Percentiles rank a stretch among this genome's conserved stretches.
Evolutionary conservation across 2,888 invertebrate genomes (phyloP).

Genomic region (Drosophila atroscutellata): DNA sequence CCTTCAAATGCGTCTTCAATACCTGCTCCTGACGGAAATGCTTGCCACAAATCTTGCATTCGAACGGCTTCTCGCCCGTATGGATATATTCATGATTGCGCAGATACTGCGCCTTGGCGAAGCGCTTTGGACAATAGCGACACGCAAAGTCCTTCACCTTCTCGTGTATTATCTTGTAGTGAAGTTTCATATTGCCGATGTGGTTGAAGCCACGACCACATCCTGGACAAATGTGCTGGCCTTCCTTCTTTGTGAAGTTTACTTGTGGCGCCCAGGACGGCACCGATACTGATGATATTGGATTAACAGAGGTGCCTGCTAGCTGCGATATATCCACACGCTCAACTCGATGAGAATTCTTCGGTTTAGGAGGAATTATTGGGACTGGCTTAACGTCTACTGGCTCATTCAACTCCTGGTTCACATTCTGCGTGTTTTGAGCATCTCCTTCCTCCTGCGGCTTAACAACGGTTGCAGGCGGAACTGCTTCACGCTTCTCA

Average conservation of each 20-base stretch:
- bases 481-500: conserved; percentile 76
- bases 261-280: conserved; percentile 83
- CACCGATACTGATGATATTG: conserved; percentile 81
- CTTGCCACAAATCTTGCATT: conserved; percentile 80
- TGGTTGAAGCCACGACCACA: conserved; percentile 83
- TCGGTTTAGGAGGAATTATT: conserved; percentile 71
- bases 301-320: conserved; percentile 82
- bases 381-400: conserved; percentile 51
- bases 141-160: conserved; percentile 83
- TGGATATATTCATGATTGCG: conserved; percentile 84
- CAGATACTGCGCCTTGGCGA: conserved; percentile 83
- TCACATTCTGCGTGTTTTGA: conserved; percentile 17
- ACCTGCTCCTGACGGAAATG: conserved; percentile 83
- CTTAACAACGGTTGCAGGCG: conserved; percentile 43
- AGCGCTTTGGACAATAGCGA: conserved; percentile 82
- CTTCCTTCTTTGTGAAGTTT: conserved; percentile 84
- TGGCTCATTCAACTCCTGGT: conserved; percentile 39
- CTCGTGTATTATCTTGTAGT: conserved; percentile 83
- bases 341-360: conserved; percentile 79
- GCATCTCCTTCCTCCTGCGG: conserved; percentile 35
- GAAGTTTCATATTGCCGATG: conserved; percentile 82
- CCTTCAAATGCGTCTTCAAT: conserved; percentile 82
- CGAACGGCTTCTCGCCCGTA: conserved; percentile 83
- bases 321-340: conserved; percentile 81
- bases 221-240: conserved; percentile 82